Evolutionary conservation across 2,113 vertebrate species (phyloP), one percentile per base, ranked within the genome.

Genomic region (Fregata magnificens): DNA sequence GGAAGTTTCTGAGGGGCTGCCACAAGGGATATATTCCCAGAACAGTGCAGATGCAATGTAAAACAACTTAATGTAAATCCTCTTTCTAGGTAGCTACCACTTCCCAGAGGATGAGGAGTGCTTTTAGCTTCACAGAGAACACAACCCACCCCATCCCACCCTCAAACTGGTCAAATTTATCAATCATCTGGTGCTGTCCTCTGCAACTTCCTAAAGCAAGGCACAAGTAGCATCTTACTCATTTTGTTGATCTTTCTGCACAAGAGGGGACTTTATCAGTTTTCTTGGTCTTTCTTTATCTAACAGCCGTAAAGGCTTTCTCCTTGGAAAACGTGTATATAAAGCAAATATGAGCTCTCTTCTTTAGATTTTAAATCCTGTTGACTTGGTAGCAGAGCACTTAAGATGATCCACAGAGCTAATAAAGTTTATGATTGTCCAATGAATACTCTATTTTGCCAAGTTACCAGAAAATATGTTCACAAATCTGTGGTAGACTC

Each of bases 401-500:
- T 77, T 50, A 20, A 63, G 25, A 4, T 8, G 62, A 38, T 8
- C 38, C 66, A 4, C 6, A 34, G 61, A 42, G 25, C 32, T 61
- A 32, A 53, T 22, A 36, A 49, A 50, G 21, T 42, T 59, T 47
- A 53, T 29, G 34, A n/a, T 65, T 78, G 34, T 59, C n/a, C n/a
- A 19, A 4, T 0, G 7, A 26, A 29, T 26, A 9, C 8, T 62
- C 36, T 32, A 15, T 12, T 74, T 42, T 28, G 31, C 9, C 56
- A 49, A 53, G 28, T 47, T 25, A 52, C 8, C 22, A 29, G 32
- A 8, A 72, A 59, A 28, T 4, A 3, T 0, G 0, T 16, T 72
- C 22, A 10, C 22, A 47, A 31, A 47, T 12, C 36, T 11, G 6
- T 4, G 36, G 65, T 13, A n/a, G 13, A 13, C 22, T 49, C 26